Percentiles rank a stretch among this genome's conserved stretches.
These are phyloP conservation scores for Oncorhynchus mykiss DNA, from an alignment of 2,113 vertebrate genomes.

Conservation along the genomic window DNA sequence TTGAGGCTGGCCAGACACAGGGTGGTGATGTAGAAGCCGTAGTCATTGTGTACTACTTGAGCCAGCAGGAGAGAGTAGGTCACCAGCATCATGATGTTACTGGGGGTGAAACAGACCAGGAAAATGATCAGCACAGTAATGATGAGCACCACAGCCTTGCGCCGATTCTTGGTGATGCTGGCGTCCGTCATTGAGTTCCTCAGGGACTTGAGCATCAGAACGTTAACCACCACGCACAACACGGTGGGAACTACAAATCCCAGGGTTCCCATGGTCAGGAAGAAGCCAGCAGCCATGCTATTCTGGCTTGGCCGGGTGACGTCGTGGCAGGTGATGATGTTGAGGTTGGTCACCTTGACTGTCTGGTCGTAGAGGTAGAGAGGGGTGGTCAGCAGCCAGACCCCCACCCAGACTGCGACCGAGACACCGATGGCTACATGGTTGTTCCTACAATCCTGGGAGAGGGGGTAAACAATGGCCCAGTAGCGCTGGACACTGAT, in stretches of 20 bases:
- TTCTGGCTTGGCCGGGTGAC: slow-evolving; percentile 67
- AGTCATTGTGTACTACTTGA: slow-evolving; percentile 63
- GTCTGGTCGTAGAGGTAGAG: slow-evolving; percentile 86
- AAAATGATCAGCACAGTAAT: slow-evolving; percentile 84
- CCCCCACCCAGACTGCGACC: slow-evolving; percentile 78
- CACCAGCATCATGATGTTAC: slow-evolving; percentile 87
- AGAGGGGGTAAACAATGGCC: slow-evolving; percentile 85
- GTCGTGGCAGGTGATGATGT: slow-evolving; percentile 89
- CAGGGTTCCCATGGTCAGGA: slow-evolving; percentile 80
- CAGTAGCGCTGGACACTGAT: slow-evolving; percentile 92
- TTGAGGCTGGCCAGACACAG: slow-evolving; percentile 89
- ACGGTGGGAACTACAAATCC: slow-evolving; percentile 77
- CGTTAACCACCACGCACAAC: slow-evolving; percentile 79
- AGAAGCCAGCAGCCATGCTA: slow-evolving; percentile 80
- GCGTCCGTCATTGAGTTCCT: slow-evolving; percentile 71
- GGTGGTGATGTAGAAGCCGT: slow-evolving; percentile 77
- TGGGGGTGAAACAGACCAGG: slow-evolving; percentile 89
- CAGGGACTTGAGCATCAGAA: slow-evolving; percentile 83
- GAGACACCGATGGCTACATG: slow-evolving; percentile 73
- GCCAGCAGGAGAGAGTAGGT: slow-evolving; percentile 80
- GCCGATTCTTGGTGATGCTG: slow-evolving; percentile 74
- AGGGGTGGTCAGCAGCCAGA: slow-evolving; percentile 80
- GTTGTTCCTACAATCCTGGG: slow-evolving; percentile 69
- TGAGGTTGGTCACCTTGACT: slow-evolving; percentile 47
- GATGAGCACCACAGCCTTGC: slow-evolving; percentile 83